phyloP scores from a whole-genome alignment of 2,797 vertebrate genomes.

The Micromesistius poutassou region DNA sequence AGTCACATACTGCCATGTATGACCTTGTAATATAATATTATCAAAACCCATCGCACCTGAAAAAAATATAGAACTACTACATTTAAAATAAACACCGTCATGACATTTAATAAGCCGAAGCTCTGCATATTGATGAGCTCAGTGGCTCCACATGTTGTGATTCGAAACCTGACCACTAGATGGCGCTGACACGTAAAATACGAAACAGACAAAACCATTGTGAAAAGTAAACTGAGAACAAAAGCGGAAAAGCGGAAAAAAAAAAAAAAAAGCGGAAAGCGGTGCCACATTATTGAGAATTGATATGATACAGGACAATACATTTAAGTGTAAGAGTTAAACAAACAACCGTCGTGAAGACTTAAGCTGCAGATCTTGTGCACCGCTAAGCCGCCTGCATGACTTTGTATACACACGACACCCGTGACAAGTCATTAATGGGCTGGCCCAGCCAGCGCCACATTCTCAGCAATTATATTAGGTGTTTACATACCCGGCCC shows the following conservation, averaged over 20 bases:
- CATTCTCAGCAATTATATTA: conserved; percentile 39
- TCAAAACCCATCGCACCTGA: background rate
- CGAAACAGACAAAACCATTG: background rate
- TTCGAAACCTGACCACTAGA: background rate
- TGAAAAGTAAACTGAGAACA: background rate
- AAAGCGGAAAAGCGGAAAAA: too few species aligned
- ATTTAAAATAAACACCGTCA: too few species aligned
- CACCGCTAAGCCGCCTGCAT: conserved; percentile 6
- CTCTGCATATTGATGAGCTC: too few species aligned
- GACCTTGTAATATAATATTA: background rate
- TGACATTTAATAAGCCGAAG: too few species aligned
- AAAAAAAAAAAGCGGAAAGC: too few species aligned
- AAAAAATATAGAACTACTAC: background rate
- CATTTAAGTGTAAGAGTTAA: background rate
- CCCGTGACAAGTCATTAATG: conserved; percentile 26
- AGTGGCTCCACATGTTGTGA: background rate
- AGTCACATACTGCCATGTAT: too few species aligned
- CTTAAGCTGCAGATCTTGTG: background rate
- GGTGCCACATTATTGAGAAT: background rate
- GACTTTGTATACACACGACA: conserved; percentile 26
- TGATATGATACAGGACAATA: background rate
- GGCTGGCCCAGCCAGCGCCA: conserved; percentile 26
- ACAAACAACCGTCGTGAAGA: too few species aligned
- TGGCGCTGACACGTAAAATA: background rate
- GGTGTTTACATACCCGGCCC: conserved; percentile 50